A percentile compares a stretch with the other conserved stretches of the same genome.
phyloP scores from a whole-genome alignment of 2,888 invertebrate species.

The Lysandra bellargus region DNA sequence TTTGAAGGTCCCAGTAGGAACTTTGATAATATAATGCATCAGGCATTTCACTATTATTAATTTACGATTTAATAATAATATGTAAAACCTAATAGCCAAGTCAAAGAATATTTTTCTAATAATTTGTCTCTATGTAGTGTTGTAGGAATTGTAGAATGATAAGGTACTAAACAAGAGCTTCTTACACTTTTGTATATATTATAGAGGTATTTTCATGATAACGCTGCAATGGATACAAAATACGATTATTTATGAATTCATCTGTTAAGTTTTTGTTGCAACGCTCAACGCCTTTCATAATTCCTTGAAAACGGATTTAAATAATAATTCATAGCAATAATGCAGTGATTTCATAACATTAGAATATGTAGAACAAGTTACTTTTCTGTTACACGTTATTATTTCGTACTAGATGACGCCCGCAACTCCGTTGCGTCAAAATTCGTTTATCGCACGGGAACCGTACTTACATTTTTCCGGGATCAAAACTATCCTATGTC shows the following conservation, averaged over 20 bases:
- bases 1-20: not conserved
- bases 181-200: too few species aligned
- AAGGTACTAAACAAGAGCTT: too few species aligned
- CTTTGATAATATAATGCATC: not conserved
- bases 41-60: not conserved
- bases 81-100: not conserved
- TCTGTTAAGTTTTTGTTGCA: not conserved
- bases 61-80: too few species aligned
- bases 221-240: too few species aligned
- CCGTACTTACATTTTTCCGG: too few species aligned
- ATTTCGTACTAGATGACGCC: not conserved
- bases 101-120: not conserved
- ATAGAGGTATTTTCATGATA: too few species aligned
- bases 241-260: not conserved
- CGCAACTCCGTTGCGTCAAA: too few species aligned
- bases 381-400: not conserved
- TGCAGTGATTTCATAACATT: slow-evolving; percentile 8
- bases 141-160: too few species aligned
- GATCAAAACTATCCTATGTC: too few species aligned
- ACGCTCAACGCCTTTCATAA: not conserved
- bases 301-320: slow-evolving; percentile 18
- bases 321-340: slow-evolving; percentile 12
- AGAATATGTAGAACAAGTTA: slow-evolving; percentile 4
- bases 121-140: too few species aligned
- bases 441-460: too few species aligned